These are phyloP conservation scores for Drosophila antonietae DNA, from an alignment of 2,888 invertebrate genomes.

Conservation along the genomic window DNA sequence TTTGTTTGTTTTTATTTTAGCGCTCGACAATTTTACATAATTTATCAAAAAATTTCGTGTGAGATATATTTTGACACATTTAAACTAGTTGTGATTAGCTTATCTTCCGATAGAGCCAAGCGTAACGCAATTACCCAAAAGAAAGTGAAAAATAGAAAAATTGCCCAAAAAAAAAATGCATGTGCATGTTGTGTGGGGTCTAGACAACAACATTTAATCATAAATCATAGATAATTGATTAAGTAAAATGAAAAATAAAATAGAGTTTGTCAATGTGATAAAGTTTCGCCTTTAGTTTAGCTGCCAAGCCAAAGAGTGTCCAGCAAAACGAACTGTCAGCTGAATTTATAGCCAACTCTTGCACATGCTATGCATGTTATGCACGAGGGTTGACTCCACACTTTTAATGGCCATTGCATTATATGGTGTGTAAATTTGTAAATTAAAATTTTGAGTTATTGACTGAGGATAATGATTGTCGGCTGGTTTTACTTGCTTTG, in stretches of 20 bases:
- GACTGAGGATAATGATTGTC: background rate
- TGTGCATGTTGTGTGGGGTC: background rate
- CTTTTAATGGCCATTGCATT: background rate
- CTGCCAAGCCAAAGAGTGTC: conserved; percentile 11
- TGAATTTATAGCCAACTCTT: conserved; percentile 3
- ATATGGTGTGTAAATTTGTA: background rate
- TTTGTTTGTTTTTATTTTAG: background rate
- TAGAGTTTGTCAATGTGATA: conserved; percentile 25
- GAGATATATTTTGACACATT: conserved; percentile 21
- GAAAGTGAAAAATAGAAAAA: conserved; percentile 51
- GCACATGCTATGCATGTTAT: conserved; percentile 1
- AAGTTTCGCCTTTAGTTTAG: conserved; percentile 16
- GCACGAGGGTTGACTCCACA: conserved; percentile 2
- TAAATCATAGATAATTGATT: conserved; percentile 34
- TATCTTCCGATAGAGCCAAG: conserved; percentile 26
- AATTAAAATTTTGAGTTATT: background rate
- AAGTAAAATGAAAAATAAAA: conserved; percentile 2
- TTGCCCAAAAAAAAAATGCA: conserved; percentile 24
- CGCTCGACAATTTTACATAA: conserved; percentile 54
- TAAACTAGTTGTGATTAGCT: conserved; percentile 45
- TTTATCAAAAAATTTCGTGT: conserved; percentile 42
- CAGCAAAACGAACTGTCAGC: conserved; percentile 50
- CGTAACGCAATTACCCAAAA: conserved; percentile 34
- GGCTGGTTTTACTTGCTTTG: background rate
- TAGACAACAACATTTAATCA: conserved; percentile 4